Evolutionary conservation across 37 sponge, comb jelly and placozoan species (phyloP).

Genomic region (Cliona cf. orientalis): DNA sequence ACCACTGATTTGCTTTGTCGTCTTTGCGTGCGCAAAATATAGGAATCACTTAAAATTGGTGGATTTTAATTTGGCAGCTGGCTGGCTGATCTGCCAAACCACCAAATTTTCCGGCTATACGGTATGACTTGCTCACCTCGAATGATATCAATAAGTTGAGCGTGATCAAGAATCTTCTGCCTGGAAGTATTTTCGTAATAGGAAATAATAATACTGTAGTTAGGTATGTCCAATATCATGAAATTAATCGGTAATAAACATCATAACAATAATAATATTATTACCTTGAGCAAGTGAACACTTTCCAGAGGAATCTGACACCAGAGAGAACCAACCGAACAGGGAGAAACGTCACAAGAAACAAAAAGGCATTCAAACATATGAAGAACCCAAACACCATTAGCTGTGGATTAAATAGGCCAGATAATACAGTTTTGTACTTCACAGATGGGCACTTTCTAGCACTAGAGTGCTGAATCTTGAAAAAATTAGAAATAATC

Average conservation of each 20-base stretch:
- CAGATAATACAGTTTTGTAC: background rate
- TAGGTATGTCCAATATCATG: background rate
- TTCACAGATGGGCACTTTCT: background rate
- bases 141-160: constrained; percentile 39
- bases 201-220: background rate
- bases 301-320: constrained; percentile 5
- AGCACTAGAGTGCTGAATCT: background rate
- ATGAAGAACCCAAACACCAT: constrained; percentile 90
- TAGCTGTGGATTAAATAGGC: constrained; percentile 65
- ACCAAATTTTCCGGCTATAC: background rate
- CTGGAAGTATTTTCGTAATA: background rate
- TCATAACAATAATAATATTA: too few species aligned
- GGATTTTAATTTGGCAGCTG: background rate
- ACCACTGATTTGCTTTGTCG: too few species aligned
- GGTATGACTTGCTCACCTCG: constrained; percentile 43
- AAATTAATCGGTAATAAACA: too few species aligned
- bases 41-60: too few species aligned
- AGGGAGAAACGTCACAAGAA: constrained; percentile 91
- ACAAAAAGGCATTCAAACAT: constrained; percentile 90
- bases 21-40: too few species aligned
- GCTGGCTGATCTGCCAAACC: background rate
- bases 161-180: constrained; percentile 22
- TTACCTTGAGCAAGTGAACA: constrained; percentile 33
- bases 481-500: background rate
- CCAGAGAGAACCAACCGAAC: constrained; percentile 67